Percentiles rank a stretch among this genome's conserved stretches.
phyloP scores from a whole-genome alignment of 1,140 invertebrate species.

The Drosophila arawakana region DNA sequence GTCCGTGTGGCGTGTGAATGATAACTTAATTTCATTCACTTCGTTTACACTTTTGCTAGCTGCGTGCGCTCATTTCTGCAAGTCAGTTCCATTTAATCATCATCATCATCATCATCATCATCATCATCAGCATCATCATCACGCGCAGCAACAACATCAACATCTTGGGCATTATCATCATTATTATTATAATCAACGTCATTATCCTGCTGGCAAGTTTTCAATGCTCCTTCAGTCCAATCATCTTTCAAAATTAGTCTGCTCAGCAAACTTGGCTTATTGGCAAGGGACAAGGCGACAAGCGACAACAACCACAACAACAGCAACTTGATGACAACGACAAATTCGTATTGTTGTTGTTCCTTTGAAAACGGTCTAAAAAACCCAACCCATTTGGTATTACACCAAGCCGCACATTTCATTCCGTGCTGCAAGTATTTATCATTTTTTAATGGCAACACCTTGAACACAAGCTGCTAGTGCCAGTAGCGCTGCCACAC shows the following conservation, averaged over 20 bases:
- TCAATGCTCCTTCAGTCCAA: conserved; percentile 33
- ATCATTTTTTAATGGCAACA: conserved; percentile 73
- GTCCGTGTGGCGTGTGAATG: conserved; percentile 11
- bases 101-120: conserved; percentile 18
- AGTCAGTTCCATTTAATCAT: conserved; percentile 51
- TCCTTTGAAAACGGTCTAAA: conserved; percentile 8
- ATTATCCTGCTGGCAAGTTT: conserved; percentile 3
- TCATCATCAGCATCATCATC: neutral
- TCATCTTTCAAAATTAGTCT: conserved; percentile 60
- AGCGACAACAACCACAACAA: conserved; percentile 19
- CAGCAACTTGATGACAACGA: conserved; percentile 32
- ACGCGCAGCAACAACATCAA: neutral
- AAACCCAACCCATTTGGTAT: conserved; percentile 41
- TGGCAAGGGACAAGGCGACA: conserved; percentile 53
- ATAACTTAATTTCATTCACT: conserved; percentile 39
- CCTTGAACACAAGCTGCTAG: conserved; percentile 33
- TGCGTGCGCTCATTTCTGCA: conserved; percentile 32
- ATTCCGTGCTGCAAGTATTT: conserved; percentile 58
- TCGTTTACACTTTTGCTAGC: conserved; percentile 4
- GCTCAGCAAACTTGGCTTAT: conserved; percentile 60
- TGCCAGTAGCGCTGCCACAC: neutral
- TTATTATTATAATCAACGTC: conserved; percentile 14
- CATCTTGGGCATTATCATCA: neutral
- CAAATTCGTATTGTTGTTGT: conserved; percentile 37
- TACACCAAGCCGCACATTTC: conserved; percentile 44